Evolutionary conservation across 2,888 invertebrate genomes (phyloP), one percentile per base, ranked within the genome.

Genomic region (Andrena trimmerana): DNA sequence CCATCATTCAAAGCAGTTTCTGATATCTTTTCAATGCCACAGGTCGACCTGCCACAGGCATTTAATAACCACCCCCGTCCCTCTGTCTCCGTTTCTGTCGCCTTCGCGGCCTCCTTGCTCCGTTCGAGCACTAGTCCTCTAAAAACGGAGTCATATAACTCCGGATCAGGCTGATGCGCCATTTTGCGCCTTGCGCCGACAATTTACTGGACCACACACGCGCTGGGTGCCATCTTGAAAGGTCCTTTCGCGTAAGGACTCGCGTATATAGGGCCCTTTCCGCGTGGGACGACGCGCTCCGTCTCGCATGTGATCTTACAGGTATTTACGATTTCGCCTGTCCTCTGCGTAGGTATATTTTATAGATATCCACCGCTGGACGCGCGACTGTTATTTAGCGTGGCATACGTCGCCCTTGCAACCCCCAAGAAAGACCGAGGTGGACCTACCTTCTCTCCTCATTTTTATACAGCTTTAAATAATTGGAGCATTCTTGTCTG

Each of bases 141-240:
- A 57, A 72, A 68, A 81, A 67, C 80, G 62, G 16, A 52, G 50
- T 66, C 86, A 60, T 87, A 89, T 91, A 91, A 91, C 89, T 90
- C 67, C 75, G 88, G 90, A 90, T 90, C 85, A 87, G 80, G 81
- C 85, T 88, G 89, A 88, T 90, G 86, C 90, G 90, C 86, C 90
- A 92, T 92, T 91, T 91, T 89, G 91, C 90, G 90, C 79, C 86
- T 87, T 86, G 86, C 82, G 72, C 77, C 83, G 84, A 89, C 86
- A 88, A 91, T 91, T 91, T 91, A 91, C 88, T 86, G 89, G 91
- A 91, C 91, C 91, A 91, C 91, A 91, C 91, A 89, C 88, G 86
- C 75, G 76, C 85, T 68, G 79, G 72, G 24, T 78, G 78, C 78
- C 76, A 81, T 85, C 85, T 78, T 78, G 76, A 86, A 87, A 83